Conservation (phyloP, 2,113 vertebrate species). For the Hydrolagus affinis region DNA sequence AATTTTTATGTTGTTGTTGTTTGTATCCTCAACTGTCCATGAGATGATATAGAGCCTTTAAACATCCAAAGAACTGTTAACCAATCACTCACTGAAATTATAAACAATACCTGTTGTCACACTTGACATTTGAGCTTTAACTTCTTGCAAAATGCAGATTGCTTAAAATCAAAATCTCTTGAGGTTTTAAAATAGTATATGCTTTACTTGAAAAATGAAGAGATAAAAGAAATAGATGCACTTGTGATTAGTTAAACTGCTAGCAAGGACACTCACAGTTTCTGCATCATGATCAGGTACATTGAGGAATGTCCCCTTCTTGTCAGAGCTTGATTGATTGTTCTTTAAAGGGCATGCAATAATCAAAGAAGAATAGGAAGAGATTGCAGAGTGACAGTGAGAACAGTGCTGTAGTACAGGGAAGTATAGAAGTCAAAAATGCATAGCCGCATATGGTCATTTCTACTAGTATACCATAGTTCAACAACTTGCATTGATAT, state of each 20-base stretch:
- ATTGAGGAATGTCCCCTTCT: slow-evolving; percentile 83
- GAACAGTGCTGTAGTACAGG: slow-evolving; percentile 34
- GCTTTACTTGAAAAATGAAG: not conserved
- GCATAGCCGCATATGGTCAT: not conserved
- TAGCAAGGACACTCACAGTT: slow-evolving; percentile 75
- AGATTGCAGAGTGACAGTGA: slow-evolving; percentile 43
- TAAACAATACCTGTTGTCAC: not conserved
- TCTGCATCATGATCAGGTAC: slow-evolving; percentile 89
- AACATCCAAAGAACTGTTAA: not conserved
- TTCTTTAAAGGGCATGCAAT: slow-evolving; percentile 55
- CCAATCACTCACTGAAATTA: not conserved
- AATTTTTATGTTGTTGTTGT: too few relatives aligned
- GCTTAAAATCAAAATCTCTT: too few relatives aligned
- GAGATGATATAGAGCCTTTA: not conserved
- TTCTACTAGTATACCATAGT: too few relatives aligned
- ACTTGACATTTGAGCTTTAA: not conserved
- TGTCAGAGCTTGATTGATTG: slow-evolving; percentile 71
- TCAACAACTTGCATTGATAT: too few relatives aligned
- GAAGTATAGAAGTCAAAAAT: not conserved
- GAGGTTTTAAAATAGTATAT: too few relatives aligned
- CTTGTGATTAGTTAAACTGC: not conserved
- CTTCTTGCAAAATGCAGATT: not conserved
- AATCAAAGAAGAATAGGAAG: slow-evolving; percentile 37
- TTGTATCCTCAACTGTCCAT: too few relatives aligned
- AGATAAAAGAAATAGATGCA: not conserved